These are phyloP conservation scores for Apoderus coryli DNA, from an alignment of 2,888 invertebrate genomes.

Conservation along the genomic window DNA sequence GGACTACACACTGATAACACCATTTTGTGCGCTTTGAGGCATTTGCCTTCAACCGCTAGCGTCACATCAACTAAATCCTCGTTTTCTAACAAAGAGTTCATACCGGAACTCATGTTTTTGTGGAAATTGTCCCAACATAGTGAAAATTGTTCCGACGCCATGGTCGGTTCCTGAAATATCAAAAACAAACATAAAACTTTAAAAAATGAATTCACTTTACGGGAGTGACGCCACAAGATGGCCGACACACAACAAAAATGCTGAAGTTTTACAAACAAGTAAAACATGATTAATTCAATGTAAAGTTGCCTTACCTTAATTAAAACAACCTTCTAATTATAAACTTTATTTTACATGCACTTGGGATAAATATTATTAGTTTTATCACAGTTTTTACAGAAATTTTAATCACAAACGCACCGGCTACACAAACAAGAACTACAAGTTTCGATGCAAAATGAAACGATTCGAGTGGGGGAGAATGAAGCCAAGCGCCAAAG, in stretches of 20 bases:
- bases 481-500: too few species aligned
- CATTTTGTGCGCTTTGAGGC: constrained; percentile 54
- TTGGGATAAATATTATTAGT: too few species aligned
- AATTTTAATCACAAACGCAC: too few species aligned
- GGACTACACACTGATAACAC: constrained; percentile 57
- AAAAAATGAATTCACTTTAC: constrained; percentile 1
- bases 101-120: constrained; percentile 51
- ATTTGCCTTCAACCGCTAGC: constrained; percentile 38
- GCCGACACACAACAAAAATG: too few species aligned
- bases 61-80: constrained; percentile 35
- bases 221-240: constrained; percentile 22
- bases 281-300: too few species aligned
- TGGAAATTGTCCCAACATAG: constrained; percentile 62
- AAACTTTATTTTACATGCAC: constrained; percentile 11
- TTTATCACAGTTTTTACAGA: too few species aligned
- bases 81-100: constrained; percentile 35
- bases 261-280: too few species aligned
- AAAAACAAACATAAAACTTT: background rate
- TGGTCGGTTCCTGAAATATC: constrained; percentile 20
- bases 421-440: too few species aligned
- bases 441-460: too few species aligned
- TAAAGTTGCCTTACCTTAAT: constrained; percentile 19
- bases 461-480: too few species aligned
- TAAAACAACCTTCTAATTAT: constrained; percentile 12
- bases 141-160: constrained; percentile 51